phyloP scores from a whole-genome alignment of 2,797 vertebrate species.

The Vireo griseus region DNA sequence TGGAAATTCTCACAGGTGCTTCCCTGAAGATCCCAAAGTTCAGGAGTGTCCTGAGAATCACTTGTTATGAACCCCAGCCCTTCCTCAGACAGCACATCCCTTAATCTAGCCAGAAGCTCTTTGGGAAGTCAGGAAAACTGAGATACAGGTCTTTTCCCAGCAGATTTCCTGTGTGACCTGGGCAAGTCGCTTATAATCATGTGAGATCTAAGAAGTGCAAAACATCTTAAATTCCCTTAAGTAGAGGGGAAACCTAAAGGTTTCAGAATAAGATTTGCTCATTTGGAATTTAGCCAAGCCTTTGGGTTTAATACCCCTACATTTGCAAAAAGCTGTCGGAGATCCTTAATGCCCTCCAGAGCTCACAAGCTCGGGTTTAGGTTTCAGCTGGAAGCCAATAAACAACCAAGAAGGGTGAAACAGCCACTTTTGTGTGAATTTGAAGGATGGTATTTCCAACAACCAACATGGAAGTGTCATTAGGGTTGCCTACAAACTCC shows the following conservation, averaged over 20 bases:
- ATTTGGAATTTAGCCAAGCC: slow-evolving; percentile 15
- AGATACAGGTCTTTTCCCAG: neutral
- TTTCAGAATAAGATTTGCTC: neutral
- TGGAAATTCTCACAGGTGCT: neutral
- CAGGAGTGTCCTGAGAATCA: neutral
- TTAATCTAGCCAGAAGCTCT: neutral
- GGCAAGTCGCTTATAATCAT: neutral
- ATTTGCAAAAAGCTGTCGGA: neutral
- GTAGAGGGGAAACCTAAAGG: neutral
- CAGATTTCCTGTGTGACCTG: slow-evolving; percentile 14
- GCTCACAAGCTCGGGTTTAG: neutral
- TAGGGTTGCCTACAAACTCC: neutral
- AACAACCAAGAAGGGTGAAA: neutral
- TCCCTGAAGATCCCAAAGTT: neutral
- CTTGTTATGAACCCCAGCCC: neutral
- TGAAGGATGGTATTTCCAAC: neutral
- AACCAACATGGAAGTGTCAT: neutral
- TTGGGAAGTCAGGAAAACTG: neutral
- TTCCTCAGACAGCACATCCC: neutral
- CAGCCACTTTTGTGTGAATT: neutral
- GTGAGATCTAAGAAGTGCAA: neutral
- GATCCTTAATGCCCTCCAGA: slow-evolving; percentile 1
- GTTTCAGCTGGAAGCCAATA: slow-evolving; percentile 36
- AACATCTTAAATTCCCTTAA: neutral
- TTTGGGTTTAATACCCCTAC: neutral